phyloP scores from a whole-genome alignment of 2,797 vertebrate genomes.

The Benthosema pterotum region DNA sequence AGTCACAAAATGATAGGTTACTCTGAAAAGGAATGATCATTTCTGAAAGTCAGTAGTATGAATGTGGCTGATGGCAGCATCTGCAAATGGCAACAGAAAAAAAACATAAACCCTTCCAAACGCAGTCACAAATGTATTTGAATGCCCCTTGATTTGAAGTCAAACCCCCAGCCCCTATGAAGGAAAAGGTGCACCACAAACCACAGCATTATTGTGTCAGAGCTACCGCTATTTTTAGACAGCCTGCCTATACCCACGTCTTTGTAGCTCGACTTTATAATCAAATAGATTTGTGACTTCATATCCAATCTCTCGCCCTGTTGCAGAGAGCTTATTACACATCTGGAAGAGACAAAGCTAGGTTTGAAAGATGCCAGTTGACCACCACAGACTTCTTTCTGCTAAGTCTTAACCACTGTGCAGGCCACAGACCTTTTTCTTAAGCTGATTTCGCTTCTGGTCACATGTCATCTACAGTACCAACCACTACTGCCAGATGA shows the following conservation, averaged over 20 bases:
- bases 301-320: conserved; percentile 43
- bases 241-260: conserved; percentile 29
- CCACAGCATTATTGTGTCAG: conserved; percentile 58
- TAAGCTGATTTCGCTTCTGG: conserved; percentile 2
- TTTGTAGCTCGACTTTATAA: conserved; percentile 62
- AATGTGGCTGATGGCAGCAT: conserved; percentile 46
- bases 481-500: background rate
- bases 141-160: conserved; percentile 49
- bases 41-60: conserved; percentile 47
- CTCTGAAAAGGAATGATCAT: conserved; percentile 38
- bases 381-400: conserved; percentile 7
- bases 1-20: conserved; percentile 56
- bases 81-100: conserved; percentile 21
- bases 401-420: background rate
- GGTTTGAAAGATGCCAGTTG: conserved; percentile 31
- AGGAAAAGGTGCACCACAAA: conserved; percentile 56
- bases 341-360: conserved; percentile 37
- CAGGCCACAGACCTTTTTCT: background rate
- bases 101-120: conserved; percentile 48
- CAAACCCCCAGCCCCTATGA: conserved; percentile 50
- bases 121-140: conserved; percentile 47
- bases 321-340: conserved; percentile 45
- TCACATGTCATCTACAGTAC: conserved; percentile 13
- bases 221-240: conserved; percentile 62
- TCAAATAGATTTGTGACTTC: conserved; percentile 65